Percentiles rank a stretch among this genome's conserved stretches.
Conservation (phyloP, 2,113 vertebrate genomes). For the Sturnus vulgaris region DNA sequence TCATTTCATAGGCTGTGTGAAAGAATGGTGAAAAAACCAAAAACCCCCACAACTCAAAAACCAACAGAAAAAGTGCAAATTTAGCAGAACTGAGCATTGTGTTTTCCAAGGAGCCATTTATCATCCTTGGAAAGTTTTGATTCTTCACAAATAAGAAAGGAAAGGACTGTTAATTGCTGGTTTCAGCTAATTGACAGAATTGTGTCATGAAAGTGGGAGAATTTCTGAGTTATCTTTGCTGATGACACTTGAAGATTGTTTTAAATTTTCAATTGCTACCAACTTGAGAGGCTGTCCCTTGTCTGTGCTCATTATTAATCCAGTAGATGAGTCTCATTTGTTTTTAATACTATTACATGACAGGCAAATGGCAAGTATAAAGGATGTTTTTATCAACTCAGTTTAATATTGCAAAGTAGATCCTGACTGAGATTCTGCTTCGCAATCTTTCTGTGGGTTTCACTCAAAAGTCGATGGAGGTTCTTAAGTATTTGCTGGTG, state of each 20-base stretch:
- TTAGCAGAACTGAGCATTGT: slow-evolving; percentile 58
- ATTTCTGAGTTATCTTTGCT: slow-evolving; percentile 43
- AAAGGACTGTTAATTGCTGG: slow-evolving; percentile 63
- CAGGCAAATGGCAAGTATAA: background rate
- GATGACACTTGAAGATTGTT: slow-evolving; percentile 61
- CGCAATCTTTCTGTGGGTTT: background rate
- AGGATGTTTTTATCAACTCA: background rate
- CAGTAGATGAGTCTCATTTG: background rate
- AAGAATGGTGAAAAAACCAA: background rate
- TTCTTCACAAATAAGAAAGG: slow-evolving; percentile 70
- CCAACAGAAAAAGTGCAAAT: slow-evolving; percentile 62
- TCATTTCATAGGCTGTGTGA: slow-evolving; percentile 12
- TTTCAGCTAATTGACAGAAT: slow-evolving; percentile 72
- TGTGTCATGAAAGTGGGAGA: slow-evolving; percentile 49
- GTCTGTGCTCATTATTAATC: slow-evolving; percentile 27
- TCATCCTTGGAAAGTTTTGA: slow-evolving; percentile 73
- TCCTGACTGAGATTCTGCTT: background rate
- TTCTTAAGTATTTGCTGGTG: background rate
- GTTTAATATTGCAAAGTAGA: background rate
- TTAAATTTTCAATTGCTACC: slow-evolving; percentile 27
- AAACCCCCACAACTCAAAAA: background rate
- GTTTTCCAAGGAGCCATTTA: slow-evolving; percentile 70
- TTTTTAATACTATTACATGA: background rate
- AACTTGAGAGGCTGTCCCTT: slow-evolving; percentile 49
- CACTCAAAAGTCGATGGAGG: background rate